Percentiles rank a stretch among this genome's conserved stretches.
These are phyloP conservation scores for Argyresthia goedartella DNA, from an alignment of 2,888 invertebrate genomes.

Conservation along the genomic window DNA sequence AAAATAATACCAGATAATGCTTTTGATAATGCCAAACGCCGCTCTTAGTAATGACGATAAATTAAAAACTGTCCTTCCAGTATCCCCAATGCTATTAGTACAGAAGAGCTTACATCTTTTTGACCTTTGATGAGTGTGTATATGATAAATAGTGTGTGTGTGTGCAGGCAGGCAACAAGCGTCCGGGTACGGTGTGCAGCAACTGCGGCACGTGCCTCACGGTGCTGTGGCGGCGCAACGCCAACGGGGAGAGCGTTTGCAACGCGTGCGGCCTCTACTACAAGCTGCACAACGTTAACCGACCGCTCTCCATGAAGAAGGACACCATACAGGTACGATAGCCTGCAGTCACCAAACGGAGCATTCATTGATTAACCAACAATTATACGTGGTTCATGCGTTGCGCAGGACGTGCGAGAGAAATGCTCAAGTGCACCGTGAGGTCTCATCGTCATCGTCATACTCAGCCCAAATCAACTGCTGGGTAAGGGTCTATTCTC, in stretches of 20 bases:
- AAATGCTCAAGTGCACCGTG: no score
- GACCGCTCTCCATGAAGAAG: slow-evolving; percentile 89
- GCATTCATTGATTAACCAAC: no score
- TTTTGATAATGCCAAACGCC: no score
- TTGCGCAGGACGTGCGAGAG: no score
- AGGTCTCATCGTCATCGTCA: no score
- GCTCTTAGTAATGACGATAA: background rate
- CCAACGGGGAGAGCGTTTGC: slow-evolving; percentile 95
- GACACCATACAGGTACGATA: slow-evolving; percentile 61
- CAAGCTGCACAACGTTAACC: slow-evolving; percentile 91
- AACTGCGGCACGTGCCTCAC: slow-evolving; percentile 94
- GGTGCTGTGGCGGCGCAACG: slow-evolving; percentile 80
- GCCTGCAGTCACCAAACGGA: no score
- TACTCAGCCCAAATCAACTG: no score
- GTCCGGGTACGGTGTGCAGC: slow-evolving; percentile 86
- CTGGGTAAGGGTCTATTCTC: no score
- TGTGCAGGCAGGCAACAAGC: slow-evolving; percentile 74
- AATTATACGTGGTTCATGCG: no score
- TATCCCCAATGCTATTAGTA: background rate
- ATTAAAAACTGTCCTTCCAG: background rate
- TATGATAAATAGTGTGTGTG: no score
- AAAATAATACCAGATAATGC: no score
- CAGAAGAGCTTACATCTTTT: background rate
- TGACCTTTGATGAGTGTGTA: no score
- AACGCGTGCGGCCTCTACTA: slow-evolving; percentile 98